These are phyloP conservation scores for Nephrotoma flavescens DNA, from an alignment of 2,888 invertebrate genomes.

Conservation along the genomic window DNA sequence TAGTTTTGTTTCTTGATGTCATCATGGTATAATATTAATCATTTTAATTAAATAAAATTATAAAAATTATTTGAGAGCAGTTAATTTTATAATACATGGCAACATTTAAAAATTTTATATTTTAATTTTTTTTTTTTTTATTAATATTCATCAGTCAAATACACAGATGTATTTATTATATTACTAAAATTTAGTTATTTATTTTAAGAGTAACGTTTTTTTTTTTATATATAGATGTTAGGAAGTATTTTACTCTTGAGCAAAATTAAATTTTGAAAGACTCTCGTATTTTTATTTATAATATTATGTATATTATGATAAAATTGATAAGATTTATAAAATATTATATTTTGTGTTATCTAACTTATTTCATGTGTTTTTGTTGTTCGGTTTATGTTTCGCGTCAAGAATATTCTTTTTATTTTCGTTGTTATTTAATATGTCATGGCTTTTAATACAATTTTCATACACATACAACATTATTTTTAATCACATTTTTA, in stretches of 20 bases:
- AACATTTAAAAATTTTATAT: neutral
- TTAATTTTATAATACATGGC: neutral
- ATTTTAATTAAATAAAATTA: neutral
- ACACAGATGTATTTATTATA: neutral
- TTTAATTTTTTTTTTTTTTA: neutral
- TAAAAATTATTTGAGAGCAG: neutral
- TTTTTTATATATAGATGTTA: neutral
- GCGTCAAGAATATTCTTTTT: neutral
- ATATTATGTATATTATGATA: too few relatives aligned
- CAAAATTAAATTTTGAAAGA: neutral
- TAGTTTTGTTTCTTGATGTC: neutral
- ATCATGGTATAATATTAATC: neutral
- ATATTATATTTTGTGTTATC: neutral
- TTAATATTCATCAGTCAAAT: neutral
- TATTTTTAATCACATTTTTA: neutral
- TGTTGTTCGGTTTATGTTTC: neutral
- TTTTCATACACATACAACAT: neutral
- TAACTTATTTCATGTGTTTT: neutral
- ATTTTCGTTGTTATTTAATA: neutral
- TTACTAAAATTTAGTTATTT: neutral
- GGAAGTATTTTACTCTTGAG: neutral
- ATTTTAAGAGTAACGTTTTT: neutral
- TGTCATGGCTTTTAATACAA: neutral
- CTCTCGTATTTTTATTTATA: neutral
- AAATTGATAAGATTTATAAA: neutral